These are phyloP conservation scores for Muricea muricata DNA, from an alignment of 92 coral and sea anemone species.

Conservation along the genomic window DNA sequence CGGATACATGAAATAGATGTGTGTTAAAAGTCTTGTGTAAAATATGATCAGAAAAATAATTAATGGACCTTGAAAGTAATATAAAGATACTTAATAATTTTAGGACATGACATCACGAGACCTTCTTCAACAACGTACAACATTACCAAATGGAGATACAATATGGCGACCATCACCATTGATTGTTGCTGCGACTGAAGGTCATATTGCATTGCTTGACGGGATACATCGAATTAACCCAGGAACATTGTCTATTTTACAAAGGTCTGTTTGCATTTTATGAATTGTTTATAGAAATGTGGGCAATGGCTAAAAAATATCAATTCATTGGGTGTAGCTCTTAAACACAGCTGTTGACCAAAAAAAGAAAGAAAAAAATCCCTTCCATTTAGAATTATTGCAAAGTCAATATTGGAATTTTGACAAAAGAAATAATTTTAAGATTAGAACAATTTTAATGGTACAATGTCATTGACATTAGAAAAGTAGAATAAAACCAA, in stretches of 20 bases:
- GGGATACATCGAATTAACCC: constrained; percentile 96
- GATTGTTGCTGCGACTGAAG: constrained; percentile 82
- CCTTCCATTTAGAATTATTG: no score
- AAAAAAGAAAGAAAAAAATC: no score
- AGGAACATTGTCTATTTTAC: constrained; percentile 90
- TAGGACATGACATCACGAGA: constrained; percentile 99
- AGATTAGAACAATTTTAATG: no score
- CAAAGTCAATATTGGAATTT: no score
- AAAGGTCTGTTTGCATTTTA: constrained; percentile 68
- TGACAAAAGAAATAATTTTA: no score
- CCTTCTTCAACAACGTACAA: constrained; percentile 91
- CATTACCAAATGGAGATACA: constrained; percentile 92
- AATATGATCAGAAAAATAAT: not conserved
- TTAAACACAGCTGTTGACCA: no score
- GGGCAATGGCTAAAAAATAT: no score
- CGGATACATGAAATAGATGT: not conserved
- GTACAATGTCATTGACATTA: no score
- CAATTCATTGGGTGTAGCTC: no score
- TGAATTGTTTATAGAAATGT: no score
- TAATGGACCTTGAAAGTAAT: not conserved
- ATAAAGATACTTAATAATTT: not conserved
- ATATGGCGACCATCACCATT: constrained; percentile 94
- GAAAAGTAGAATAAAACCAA: no score
- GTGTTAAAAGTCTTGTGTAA: not conserved
- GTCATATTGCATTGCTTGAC: constrained; percentile 91